Base-by-base conservation (phyloP, 2,888 invertebrate species). In the Amaurobius ferox region DNA sequence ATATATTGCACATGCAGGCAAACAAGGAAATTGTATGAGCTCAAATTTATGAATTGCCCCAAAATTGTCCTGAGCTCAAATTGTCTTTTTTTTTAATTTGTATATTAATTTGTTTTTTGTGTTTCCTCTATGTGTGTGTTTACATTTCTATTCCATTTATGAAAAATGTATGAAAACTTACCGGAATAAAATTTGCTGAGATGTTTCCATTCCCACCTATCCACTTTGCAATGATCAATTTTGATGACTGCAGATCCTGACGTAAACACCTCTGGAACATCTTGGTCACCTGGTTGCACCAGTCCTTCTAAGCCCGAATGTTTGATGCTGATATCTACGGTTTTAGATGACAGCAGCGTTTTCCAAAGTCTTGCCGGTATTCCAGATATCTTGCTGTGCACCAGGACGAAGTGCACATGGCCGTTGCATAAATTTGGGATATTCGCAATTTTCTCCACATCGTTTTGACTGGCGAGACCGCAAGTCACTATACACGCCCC, bases 371-470 rank as follows among this genome's bases (percentile, higher is more conserved):
- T 71, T 6, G 79, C 74, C 0, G 79, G 74, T n/a, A 86, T 74
- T 23, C 79, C 86, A 1, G 26, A 16, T 0, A 86, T 39, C n/a
- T 70, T 86, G 39, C 67, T 72, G 55, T 79, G 70, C 11, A 86
- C 74, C 28, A 86, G 39, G 13, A 79, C 48, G 29, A 86, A 86
- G 13, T 76, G 79, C 19, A 86, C 74, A 26, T 86, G 29, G 3
- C 86, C 86, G 1, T 48, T 61, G 39, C 86, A 86, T 28, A 86
- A 30, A 30, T 86, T 71, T 5, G 86, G 86, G 32, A 86, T 79
- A 7, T 79, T 66, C 0, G 64, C 79, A 2, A 86, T n/a, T 19
- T 29, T 62, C 1, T 79, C 64, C 0, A 86, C 2, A n/a, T 44
- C 35, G 2, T 62, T 35, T 19, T 79, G 70, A 0, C 35, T 26